Evolutionary conservation across 2,888 invertebrate genomes (phyloP), one percentile per base, ranked within the genome.

Genomic region (Hypomecis punctinalis): DNA sequence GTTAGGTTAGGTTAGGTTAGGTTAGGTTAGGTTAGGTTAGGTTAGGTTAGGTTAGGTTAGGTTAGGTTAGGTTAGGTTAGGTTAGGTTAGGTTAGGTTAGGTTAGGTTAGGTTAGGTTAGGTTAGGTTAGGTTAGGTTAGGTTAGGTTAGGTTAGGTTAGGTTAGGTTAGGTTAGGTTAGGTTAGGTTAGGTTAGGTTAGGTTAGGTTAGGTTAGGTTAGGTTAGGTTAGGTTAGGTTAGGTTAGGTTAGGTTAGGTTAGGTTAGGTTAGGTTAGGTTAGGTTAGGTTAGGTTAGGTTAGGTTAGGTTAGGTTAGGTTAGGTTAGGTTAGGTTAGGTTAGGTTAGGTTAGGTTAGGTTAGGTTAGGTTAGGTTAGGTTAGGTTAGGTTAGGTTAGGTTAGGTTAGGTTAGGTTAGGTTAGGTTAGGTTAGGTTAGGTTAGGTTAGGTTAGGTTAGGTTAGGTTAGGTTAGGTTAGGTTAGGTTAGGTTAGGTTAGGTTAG

Each of bases 31-130:
- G 61, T 67, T 63, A 48, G 55, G 40, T 61, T 48, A 51, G 60
- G 51, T 61, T 48, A 48, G 70, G 67, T 70, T 67, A 66, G 67
- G 70, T 67, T 66, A 66, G 70, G 70, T 67, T 63, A 67, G 68
- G 66, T 67, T 67, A 68, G 67, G 66, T 67, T 63, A 66, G 65
- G 71, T 66, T 69, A 66, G 67, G 69, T 63, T 71, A 66, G 70
- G 70, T 69, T 73, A 69, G 72, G 69, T 69, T 73, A 73, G 73
- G 73, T 73, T 71, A 72, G 73, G 73, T 71, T 71, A 69, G 70
- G 69, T 69, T 68, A 67, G 68, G 68, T 48, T 55, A 61, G 54
- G 55, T 61, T 61, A 61, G 61, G 61, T 67, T 67, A 63, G 63
- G 67, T 67, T 67, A 67, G 67, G 67, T 67, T 67, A 67, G 67